Percentiles rank a stretch among this genome's conserved stretches.
phyloP scores from a whole-genome alignment of 2,797 vertebrate genomes.

The Telmatherina bonti region DNA sequence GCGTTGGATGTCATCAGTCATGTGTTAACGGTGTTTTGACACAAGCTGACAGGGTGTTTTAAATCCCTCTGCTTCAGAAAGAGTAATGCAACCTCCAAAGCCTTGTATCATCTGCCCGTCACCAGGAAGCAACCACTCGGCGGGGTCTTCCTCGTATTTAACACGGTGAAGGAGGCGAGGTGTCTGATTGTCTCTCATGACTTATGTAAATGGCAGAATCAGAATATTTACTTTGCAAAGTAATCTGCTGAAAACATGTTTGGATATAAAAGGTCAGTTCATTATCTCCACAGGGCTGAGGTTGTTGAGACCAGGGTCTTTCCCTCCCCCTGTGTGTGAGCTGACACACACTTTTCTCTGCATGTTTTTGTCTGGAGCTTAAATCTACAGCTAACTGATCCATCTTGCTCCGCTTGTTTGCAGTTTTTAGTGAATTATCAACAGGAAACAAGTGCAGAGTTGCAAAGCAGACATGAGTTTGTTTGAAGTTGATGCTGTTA shows the following conservation, averaged over 20 bases:
- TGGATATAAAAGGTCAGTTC: background rate
- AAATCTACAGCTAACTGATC: background rate
- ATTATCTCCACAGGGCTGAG: too few relatives aligned
- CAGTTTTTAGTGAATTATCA: background rate
- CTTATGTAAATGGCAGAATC: too few relatives aligned
- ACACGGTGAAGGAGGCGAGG: background rate
- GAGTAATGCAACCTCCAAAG: too few relatives aligned
- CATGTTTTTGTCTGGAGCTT: background rate
- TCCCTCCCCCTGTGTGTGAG: too few relatives aligned
- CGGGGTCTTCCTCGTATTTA: background rate
- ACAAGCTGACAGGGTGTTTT: too few relatives aligned
- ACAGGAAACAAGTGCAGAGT: background rate
- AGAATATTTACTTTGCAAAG: background rate
- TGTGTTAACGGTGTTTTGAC: too few relatives aligned
- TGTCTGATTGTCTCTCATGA: background rate
- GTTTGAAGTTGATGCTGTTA: conserved; percentile 13
- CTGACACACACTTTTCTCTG: too few relatives aligned
- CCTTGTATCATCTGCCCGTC: too few relatives aligned
- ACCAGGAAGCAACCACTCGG: too few relatives aligned
- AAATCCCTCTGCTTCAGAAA: too few relatives aligned
- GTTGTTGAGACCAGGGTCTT: too few relatives aligned
- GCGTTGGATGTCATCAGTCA: too few relatives aligned
- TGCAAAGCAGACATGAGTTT: conserved; percentile 7
- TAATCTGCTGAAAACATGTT: background rate
- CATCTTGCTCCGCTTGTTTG: background rate